phyloP scores from a whole-genome alignment of 2,888 invertebrate species.

The Podabrus alpinus region DNA sequence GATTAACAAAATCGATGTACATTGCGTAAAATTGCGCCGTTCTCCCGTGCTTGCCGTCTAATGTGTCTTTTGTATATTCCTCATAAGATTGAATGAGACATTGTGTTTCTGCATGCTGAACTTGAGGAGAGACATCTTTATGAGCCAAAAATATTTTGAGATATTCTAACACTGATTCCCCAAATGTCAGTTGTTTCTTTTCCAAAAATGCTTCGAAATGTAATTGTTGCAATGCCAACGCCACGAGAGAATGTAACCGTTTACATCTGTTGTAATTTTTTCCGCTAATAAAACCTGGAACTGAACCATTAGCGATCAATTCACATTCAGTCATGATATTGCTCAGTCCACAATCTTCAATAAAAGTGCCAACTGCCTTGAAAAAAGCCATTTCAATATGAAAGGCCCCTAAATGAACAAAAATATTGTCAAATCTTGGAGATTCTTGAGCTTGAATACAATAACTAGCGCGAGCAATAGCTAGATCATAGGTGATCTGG shows the following conservation, averaged over 20 bases:
- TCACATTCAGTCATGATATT: too few species aligned
- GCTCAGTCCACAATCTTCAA: too few species aligned
- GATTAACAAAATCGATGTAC: conserved; percentile 31
- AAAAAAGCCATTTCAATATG: too few species aligned
- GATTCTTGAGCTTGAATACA: too few species aligned
- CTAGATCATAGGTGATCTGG: too few species aligned
- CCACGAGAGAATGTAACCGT: conserved; percentile 32
- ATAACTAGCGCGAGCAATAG: too few species aligned
- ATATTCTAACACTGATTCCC: conserved; percentile 31
- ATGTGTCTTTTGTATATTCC: conserved; percentile 30
- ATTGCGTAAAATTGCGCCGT: conserved; percentile 30
- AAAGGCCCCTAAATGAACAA: too few species aligned
- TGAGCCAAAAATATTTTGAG: conserved; percentile 28
- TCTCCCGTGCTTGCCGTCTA: conserved; percentile 34
- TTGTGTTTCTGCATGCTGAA: conserved; percentile 30
- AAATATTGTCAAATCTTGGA: too few species aligned
- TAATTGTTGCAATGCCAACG: conserved; percentile 34
- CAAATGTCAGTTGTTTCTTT: conserved; percentile 20
- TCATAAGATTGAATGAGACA: conserved; percentile 30
- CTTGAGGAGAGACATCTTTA: conserved; percentile 32
- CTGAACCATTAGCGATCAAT: too few species aligned
- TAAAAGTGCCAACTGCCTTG: too few species aligned
- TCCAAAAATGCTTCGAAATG: conserved; percentile 38
- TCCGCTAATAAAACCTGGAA: too few species aligned
- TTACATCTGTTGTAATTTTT: too few species aligned